A percentile compares a stretch with the other conserved stretches of the same genome.
Conservation (phyloP, 2,888 invertebrate species). For the Orchesellides sinensis region DNA sequence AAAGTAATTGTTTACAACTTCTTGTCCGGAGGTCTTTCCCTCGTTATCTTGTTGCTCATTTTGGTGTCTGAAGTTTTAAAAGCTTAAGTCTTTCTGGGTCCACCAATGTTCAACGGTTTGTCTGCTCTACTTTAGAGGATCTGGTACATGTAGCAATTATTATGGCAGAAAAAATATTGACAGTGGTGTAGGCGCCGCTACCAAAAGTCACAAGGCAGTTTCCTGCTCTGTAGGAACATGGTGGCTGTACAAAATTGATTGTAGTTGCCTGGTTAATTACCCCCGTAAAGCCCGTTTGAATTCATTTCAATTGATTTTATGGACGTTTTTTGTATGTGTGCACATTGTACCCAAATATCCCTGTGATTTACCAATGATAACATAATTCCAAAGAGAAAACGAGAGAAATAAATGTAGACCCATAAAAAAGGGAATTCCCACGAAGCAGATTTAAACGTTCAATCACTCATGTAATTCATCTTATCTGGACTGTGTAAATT, state of each 20-base stretch:
- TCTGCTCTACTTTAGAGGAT: neutral
- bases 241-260: no score
- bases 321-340: conserved; percentile 28
- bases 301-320: conserved; percentile 57
- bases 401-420: neutral
- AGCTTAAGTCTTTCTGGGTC: conserved; percentile 4
- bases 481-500: neutral
- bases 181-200: no score
- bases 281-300: conserved; percentile 52
- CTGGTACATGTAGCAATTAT: neutral
- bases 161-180: neutral
- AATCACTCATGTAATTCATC: neutral
- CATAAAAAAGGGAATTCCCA: conserved; percentile 47
- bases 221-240: no score
- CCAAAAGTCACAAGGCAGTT: no score
- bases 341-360: conserved; percentile 36
- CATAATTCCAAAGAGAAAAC: conserved; percentile 17
- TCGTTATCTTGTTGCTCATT: conserved; percentile 22
- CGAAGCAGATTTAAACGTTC: neutral
- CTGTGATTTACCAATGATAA: conserved; percentile 45
- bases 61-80: conserved; percentile 36
- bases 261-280: conserved; percentile 45
- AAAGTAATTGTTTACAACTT: conserved; percentile 46
- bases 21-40: conserved; percentile 43
- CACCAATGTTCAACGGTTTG: neutral